These are phyloP conservation scores for Notodonta ziczac DNA, from an alignment of 2,888 invertebrate genomes.

Conservation along the genomic window DNA sequence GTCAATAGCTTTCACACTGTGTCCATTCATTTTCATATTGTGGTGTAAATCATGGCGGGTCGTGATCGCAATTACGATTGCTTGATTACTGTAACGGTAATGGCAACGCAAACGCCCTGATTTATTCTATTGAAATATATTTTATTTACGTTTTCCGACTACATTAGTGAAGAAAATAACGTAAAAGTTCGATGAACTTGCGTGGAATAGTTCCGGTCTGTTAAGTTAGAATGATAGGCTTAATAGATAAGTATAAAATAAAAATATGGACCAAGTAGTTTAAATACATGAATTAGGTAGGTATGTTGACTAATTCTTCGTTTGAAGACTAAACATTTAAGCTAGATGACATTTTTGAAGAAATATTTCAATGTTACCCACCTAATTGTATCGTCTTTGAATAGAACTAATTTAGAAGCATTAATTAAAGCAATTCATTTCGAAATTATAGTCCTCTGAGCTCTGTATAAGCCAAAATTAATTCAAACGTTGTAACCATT, in stretches of 20 bases:
- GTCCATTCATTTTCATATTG: slow-evolving; percentile 17
- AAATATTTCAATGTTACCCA: background rate
- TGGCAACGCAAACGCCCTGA: slow-evolving; percentile 16
- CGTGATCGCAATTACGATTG: slow-evolving; percentile 34
- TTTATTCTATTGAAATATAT: slow-evolving; percentile 20
- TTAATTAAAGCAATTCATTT: slow-evolving; percentile 8
- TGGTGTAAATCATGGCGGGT: slow-evolving; percentile 23
- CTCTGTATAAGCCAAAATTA: slow-evolving; percentile 11
- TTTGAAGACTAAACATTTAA: no score
- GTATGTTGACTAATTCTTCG: no score
- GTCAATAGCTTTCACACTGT: slow-evolving; percentile 4
- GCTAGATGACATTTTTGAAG: no score
- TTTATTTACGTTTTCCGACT: slow-evolving; percentile 13
- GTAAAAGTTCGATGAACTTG: background rate
- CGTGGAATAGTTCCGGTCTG: slow-evolving; percentile 1
- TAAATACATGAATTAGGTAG: no score
- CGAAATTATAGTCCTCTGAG: slow-evolving; percentile 10
- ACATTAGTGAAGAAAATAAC: slow-evolving; percentile 14
- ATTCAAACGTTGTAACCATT: slow-evolving; percentile 11
- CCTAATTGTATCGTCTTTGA: slow-evolving; percentile 12
- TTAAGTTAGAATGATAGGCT: background rate
- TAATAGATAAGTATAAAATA: background rate
- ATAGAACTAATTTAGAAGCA: slow-evolving; percentile 9
- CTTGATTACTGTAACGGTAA: slow-evolving; percentile 17
- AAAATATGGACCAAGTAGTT: no score